These are phyloP conservation scores for Conger conger DNA, from an alignment of 2,113 vertebrate species.

Conservation along the genomic window DNA sequence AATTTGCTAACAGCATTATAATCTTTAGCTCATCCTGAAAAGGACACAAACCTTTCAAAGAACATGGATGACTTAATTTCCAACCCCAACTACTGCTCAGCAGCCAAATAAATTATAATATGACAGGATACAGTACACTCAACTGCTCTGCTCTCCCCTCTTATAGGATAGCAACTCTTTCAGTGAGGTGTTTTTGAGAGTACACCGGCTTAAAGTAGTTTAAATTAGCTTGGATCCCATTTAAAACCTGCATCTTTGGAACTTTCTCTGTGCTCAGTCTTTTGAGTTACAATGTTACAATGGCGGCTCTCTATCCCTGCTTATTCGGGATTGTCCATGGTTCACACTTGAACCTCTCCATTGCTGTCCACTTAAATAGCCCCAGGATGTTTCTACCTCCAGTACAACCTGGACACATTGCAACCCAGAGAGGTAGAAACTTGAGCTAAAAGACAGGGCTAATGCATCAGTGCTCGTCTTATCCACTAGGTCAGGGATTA, in stretches of 20 bases:
- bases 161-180: not conserved
- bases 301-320: not conserved
- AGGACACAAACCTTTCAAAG: not conserved
- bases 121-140: not conserved
- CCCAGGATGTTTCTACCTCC: not conserved
- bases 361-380: not conserved
- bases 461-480: not conserved
- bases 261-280: not conserved
- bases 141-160: not conserved
- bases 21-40: not conserved
- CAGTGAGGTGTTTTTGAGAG: not conserved
- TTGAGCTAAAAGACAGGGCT: not conserved
- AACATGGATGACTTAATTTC: not conserved
- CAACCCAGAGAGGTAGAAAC: not conserved
- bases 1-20: not conserved
- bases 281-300: not conserved
- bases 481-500: not conserved
- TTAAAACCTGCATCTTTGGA: not conserved
- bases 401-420: not conserved
- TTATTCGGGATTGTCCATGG: not conserved
- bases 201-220: not conserved
- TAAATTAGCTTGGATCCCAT: not conserved
- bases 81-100: not conserved
- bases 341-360: not conserved
- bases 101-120: not conserved